Base-by-base conservation (phyloP, 2,797 vertebrate genomes). In the Cossypha dichroa region DNA sequence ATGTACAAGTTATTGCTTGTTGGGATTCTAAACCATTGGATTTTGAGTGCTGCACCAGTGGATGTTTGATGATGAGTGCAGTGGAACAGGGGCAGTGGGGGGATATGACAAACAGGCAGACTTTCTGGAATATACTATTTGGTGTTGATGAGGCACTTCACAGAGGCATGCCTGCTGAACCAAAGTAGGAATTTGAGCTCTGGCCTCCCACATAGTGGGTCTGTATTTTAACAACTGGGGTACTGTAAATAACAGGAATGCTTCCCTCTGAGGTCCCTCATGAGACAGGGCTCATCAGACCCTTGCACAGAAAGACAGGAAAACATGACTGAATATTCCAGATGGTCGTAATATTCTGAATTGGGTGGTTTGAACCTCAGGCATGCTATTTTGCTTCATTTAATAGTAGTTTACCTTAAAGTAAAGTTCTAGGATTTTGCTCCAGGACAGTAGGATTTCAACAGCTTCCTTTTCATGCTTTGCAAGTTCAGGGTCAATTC, bases 171-270 rank as follows among this genome's bases (percentile, higher is more conserved):
- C 29, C 49, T 83, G 59, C 45, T 94, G 79, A 88, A 93, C 51
- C 40, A 62, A 94, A 75, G 60, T 43, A 75, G 54, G 88, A 90
- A 94, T 94, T 31, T 36, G 54, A 85, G 60, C 60, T 90, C 56
- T 58, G 88, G 75, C 95, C 95, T 95, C 94, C 91, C 94, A 94
- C 88, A 43, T 84, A 49, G 88, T 31, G 4, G 18, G 40, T 90
- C 76, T 93, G 74, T 93, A 85, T 95, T 97, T 96, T 95, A 93
- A 96, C 82, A 94, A 62, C 76, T 46, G 72, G 43, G 31, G 72
- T 52, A 95, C 86, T 91, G 89, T 94, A 95, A 94, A 82, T 78
- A 91, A 80, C 0, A 0, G 52, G 74, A 96, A 74, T 91, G 84
- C 33, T 91, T 96, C 75, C 79, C 58, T 94, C 68, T 5, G 2